Percentiles rank a stretch among this genome's conserved stretches.
These are phyloP conservation scores for Mythimna ferrago DNA, from an alignment of 2,888 invertebrate species.

Conservation along the genomic window DNA sequence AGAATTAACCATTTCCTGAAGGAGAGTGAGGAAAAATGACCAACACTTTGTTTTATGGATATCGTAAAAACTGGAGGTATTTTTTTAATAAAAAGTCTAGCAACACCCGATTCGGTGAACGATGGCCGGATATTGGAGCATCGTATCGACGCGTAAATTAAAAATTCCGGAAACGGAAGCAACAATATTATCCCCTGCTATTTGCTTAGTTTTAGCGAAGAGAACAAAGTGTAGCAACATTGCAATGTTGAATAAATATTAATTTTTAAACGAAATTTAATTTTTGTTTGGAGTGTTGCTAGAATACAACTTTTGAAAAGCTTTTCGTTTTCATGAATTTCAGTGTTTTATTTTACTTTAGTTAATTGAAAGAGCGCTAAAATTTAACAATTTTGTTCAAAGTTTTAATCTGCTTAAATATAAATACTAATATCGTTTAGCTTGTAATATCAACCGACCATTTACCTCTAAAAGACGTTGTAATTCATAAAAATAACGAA, in stretches of 20 bases:
- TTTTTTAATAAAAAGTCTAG: slow-evolving; percentile 59
- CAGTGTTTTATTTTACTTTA: neutral
- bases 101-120: slow-evolving; percentile 61
- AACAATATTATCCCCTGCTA: slow-evolving; percentile 64
- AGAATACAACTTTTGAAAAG: neutral
- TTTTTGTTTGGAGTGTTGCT: neutral
- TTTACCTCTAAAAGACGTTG: slow-evolving; percentile 24
- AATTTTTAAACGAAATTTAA: slow-evolving; percentile 10
- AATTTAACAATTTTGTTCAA: neutral
- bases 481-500: slow-evolving; percentile 50
- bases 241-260: slow-evolving; percentile 12
- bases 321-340: neutral
- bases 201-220: slow-evolving; percentile 64
- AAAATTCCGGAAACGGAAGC: slow-evolving; percentile 75
- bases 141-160: slow-evolving; percentile 75
- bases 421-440: slow-evolving; percentile 1
- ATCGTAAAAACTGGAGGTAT: slow-evolving; percentile 49
- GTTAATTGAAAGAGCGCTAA: neutral
- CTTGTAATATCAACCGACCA: slow-evolving; percentile 2
- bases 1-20: slow-evolving; percentile 17
- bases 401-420: neutral
- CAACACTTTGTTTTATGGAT: slow-evolving; percentile 63
- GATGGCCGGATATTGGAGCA: slow-evolving; percentile 77
- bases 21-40: slow-evolving; percentile 43
- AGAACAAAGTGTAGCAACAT: slow-evolving; percentile 33